Base-by-base conservation (phyloP, 2,888 invertebrate genomes). In the Emesis russula region DNA sequence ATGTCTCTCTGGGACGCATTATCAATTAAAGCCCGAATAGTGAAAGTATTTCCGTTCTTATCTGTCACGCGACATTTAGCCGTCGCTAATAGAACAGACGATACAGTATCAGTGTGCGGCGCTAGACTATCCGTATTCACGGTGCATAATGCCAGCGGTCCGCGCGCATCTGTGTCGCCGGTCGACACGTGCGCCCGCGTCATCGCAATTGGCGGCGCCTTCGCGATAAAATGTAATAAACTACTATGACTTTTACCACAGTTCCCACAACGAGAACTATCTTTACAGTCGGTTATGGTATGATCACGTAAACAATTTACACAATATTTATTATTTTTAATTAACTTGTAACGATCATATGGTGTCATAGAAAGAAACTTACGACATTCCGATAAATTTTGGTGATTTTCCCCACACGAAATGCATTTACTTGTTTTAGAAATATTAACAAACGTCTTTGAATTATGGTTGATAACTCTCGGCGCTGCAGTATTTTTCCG, bases 1-100 rank as follows among this genome's bases (percentile, higher is more conserved):
- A 82, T 78, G 38, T 86, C 70, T 1, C 81, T 48, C 58, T 81
- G 81, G 2, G 81, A 81, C 15, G 71, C 81, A 33, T 33, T 81
- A 36, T 81, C 73, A 18, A 81, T 58, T 9, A 81, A 31, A n/a
- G 44, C 53, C 4, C 81, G 81, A 9, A 81, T 15, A 15, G 44
- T 33, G 15, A 13, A 31, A 18, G n/a, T n/a, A 53, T 73, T 73
- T 15, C 81, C 81, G 1, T 41, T n/a, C 5, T 6, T 53, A n/a
- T 53, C 53, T 15, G 53, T 53, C 1, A 53, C 53, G n/a, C n/a
- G 11, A 13, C 53, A 53, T 53, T 53, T n/a, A 53, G 53, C n/a
- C n/a, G 53, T 53, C 11, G n/a, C 53, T 15, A 53, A n/a, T n/a
- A 53, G n/a, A n/a, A 53, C n/a, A 2, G 53, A 53, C 13, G 53